phyloP scores from a whole-genome alignment of 2,797 vertebrate genomes.

The Scomberomorus guttatus region DNA sequence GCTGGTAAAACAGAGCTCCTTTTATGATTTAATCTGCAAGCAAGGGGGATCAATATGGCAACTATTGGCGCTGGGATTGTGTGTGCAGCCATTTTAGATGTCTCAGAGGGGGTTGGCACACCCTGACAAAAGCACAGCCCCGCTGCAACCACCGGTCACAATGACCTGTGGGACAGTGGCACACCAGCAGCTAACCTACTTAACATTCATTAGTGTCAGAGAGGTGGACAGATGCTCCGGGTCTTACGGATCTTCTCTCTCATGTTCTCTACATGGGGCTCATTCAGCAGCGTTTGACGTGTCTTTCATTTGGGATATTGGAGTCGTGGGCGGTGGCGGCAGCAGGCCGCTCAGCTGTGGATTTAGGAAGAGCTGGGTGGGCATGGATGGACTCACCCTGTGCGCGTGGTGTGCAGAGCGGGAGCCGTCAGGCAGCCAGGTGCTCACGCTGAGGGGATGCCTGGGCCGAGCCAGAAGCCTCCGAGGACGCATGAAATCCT shows the following conservation, averaged over 20 bases:
- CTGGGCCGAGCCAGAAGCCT: slow-evolving; percentile 42
- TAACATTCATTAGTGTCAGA: slow-evolving; percentile 92
- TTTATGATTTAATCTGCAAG: slow-evolving; percentile 96
- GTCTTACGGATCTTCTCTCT: slow-evolving; percentile 74
- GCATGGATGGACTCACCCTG: slow-evolving; percentile 78
- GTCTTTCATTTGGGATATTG: slow-evolving; percentile 75
- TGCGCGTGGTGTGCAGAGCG: slow-evolving; percentile 41
- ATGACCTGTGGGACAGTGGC: slow-evolving; percentile 89
- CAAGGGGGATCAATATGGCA: slow-evolving; percentile 94
- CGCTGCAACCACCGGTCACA: slow-evolving; percentile 80
- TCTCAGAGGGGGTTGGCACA: slow-evolving; percentile 85
- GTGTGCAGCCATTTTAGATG: slow-evolving; percentile 82
- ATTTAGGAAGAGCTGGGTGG: slow-evolving; percentile 65
- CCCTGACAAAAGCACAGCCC: slow-evolving; percentile 83
- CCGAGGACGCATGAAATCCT: slow-evolving; percentile 39
- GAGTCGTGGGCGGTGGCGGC: slow-evolving; percentile 62
- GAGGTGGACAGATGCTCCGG: slow-evolving; percentile 89
- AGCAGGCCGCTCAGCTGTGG: slow-evolving; percentile 56
- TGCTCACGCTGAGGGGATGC: slow-evolving; percentile 46
- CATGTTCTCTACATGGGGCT: slow-evolving; percentile 79
- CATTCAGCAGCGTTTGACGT: slow-evolving; percentile 75
- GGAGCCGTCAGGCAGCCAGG: slow-evolving; percentile 56
- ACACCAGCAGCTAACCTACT: slow-evolving; percentile 89
- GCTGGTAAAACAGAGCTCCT: slow-evolving; percentile 88
- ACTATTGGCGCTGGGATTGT: slow-evolving; percentile 88